Percentiles rank a stretch among this genome's conserved stretches.
phyloP scores from a whole-genome alignment of 2,888 invertebrate genomes.

The Globia sparganii region DNA sequence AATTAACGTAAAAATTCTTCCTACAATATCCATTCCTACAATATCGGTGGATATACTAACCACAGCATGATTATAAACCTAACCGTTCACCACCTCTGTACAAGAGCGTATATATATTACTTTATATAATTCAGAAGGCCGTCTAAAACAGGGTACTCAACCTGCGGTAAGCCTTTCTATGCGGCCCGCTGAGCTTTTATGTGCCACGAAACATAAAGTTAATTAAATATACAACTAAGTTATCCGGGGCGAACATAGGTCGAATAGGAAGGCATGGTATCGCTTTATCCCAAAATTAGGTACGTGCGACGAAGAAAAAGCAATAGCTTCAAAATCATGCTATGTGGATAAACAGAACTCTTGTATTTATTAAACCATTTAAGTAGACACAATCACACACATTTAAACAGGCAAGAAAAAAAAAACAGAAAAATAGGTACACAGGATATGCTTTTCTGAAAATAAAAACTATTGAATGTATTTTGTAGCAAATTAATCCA shows the following conservation, averaged over 20 bases:
- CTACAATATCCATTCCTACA: conserved; percentile 1
- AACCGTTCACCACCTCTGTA: conserved; percentile 16
- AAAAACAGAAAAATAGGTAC: neutral
- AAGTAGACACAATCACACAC: too few relatives aligned
- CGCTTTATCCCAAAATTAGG: conserved; percentile 7
- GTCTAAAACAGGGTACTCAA: conserved; percentile 48
- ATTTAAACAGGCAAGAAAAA: neutral
- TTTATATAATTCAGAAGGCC: conserved; percentile 46
- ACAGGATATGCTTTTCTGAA: neutral
- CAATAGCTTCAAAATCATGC: conserved; percentile 7
- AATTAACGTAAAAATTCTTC: neutral
- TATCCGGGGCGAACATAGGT: conserved; percentile 16
- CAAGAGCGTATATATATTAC: conserved; percentile 42
- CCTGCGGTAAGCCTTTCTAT: conserved; percentile 54
- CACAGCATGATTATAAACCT: conserved; percentile 9
- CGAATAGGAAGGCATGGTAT: conserved; percentile 10
- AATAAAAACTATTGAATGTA: neutral
- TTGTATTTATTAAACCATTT: neutral
- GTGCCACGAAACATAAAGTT: conserved; percentile 52
- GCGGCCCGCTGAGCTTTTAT: conserved; percentile 47
- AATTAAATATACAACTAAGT: conserved; percentile 55
- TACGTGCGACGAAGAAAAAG: neutral
- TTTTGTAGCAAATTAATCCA: neutral
- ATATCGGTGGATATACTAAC: conserved; percentile 26
- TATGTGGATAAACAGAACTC: too few relatives aligned